Percentiles rank a stretch among this genome's conserved stretches.
These are phyloP conservation scores for Oscheius sp. DNA, from an alignment of 2,888 invertebrate species.

Conservation along the genomic window DNA sequence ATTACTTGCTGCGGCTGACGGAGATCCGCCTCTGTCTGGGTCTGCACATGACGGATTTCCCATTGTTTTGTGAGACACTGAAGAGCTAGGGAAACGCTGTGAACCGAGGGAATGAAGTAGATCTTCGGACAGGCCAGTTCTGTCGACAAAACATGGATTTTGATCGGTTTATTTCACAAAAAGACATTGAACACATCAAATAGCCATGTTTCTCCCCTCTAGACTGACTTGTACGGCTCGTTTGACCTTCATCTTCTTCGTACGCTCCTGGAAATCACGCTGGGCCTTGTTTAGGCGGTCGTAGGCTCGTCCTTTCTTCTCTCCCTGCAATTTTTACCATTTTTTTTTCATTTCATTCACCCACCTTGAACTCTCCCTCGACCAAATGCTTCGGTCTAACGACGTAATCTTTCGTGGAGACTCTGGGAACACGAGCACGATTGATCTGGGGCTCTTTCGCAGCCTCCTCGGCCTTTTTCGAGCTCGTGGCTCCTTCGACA, in stretches of 20 bases:
- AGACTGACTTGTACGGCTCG: constrained; percentile 67
- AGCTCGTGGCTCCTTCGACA: constrained; percentile 20
- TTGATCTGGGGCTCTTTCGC: constrained; percentile 32
- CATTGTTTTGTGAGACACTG: too few species aligned
- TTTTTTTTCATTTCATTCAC: not conserved
- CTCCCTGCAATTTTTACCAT: constrained; percentile 40
- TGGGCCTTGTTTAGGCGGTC: constrained; percentile 61
- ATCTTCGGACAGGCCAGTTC: too few species aligned
- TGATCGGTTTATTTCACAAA: too few species aligned
- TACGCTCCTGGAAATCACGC: constrained; percentile 70
- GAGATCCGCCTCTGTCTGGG: too few species aligned
- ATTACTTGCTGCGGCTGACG: too few species aligned
- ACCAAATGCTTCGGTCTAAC: constrained; percentile 81
- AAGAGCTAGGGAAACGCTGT: too few species aligned
- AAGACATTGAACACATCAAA: constrained; percentile 35
- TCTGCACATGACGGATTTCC: too few species aligned
- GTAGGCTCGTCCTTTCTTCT: constrained; percentile 49
- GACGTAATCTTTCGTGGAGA: constrained; percentile 95
- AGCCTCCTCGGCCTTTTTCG: not conserved
- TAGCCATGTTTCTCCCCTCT: constrained; percentile 69
- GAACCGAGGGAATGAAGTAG: too few species aligned
- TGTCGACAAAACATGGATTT: too few species aligned
- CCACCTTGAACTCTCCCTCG: constrained; percentile 64
- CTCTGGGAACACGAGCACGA: constrained; percentile 84
- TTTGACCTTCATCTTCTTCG: constrained; percentile 58